Percentiles rank a stretch among this genome's conserved stretches.
phyloP scores from a whole-genome alignment of 2,888 invertebrate genomes.

The Phyllotreta striolata region DNA sequence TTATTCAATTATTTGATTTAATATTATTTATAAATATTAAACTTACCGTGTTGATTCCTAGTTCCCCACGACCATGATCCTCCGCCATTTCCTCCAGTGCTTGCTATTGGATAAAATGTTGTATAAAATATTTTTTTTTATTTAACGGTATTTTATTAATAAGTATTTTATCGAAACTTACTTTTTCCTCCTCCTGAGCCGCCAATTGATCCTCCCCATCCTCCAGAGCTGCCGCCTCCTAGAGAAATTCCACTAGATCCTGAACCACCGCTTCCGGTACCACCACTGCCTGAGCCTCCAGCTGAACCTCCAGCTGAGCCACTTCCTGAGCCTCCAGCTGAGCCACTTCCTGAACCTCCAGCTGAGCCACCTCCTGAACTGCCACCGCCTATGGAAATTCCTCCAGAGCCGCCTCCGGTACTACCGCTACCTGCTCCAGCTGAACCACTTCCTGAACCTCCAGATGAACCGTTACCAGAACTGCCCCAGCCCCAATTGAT shows the following conservation, averaged over 20 bases:
- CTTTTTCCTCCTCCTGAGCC: neutral
- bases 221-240: slow-evolving; percentile 14
- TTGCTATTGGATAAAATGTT: neutral
- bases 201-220: neutral
- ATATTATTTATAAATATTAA: slow-evolving; percentile 4
- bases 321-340: slow-evolving; percentile 6
- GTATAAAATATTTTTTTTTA: slow-evolving; percentile 6
- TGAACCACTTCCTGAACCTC: neutral
- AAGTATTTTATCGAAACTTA: neutral
- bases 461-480: neutral
- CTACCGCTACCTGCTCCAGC: slow-evolving; percentile 7
- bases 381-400: slow-evolving; percentile 14
- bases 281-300: neutral
- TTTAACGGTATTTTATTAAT: too few relatives aligned
- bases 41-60: slow-evolving; percentile 13
- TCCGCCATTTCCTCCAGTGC: neutral
- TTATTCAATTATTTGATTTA: neutral
- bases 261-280: slow-evolving; percentile 9
- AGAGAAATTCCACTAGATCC: slow-evolving; percentile 7
- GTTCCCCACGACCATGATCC: neutral
- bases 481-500: neutral
- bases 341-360: slow-evolving; percentile 3
- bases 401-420: slow-evolving; percentile 14
- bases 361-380: slow-evolving; percentile 7
- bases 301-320: neutral